phyloP scores from a whole-genome alignment of 2,113 vertebrate species.

The Anser brachyrhynchus region DNA sequence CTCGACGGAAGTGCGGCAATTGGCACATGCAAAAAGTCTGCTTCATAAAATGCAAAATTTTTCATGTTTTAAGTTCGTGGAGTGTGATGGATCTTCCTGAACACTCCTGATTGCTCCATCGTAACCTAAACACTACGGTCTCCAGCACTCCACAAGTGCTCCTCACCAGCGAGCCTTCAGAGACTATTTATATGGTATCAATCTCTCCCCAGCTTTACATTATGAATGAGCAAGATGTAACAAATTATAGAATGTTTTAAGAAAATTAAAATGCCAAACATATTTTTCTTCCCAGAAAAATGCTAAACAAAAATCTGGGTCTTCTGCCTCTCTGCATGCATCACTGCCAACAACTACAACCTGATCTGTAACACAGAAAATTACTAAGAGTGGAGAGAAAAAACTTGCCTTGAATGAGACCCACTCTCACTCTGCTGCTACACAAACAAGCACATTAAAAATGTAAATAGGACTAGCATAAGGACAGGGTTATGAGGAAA shows the following conservation, averaged over 20 bases:
- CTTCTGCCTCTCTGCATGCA: slow-evolving; percentile 42
- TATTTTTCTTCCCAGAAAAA: slow-evolving; percentile 37
- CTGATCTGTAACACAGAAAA: slow-evolving; percentile 35
- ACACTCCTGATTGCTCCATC: neutral
- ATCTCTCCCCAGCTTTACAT: neutral
- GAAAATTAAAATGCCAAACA: slow-evolving; percentile 65
- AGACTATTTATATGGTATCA: neutral
- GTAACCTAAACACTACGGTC: neutral
- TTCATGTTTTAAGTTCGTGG: accelerated
- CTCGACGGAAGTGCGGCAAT: neutral
- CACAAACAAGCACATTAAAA: slow-evolving; percentile 14
- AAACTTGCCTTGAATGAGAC: slow-evolving; percentile 22
- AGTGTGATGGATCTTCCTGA: neutral
- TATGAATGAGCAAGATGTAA: slow-evolving; percentile 33
- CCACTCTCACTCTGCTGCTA: neutral
- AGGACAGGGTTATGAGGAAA: slow-evolving; percentile 1
- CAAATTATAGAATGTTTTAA: slow-evolving; percentile 45
- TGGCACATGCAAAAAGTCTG: neutral
- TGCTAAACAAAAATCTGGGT: slow-evolving; percentile 52
- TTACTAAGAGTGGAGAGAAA: neutral
- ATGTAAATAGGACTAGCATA: slow-evolving; percentile 35
- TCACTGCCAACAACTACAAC: slow-evolving; percentile 56
- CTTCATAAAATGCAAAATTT: neutral
- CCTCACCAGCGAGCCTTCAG: neutral
- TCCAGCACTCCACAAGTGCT: neutral